These are phyloP conservation scores for Elgaria multicarinata DNA, from an alignment of 2,113 vertebrate species.

Conservation along the genomic window DNA sequence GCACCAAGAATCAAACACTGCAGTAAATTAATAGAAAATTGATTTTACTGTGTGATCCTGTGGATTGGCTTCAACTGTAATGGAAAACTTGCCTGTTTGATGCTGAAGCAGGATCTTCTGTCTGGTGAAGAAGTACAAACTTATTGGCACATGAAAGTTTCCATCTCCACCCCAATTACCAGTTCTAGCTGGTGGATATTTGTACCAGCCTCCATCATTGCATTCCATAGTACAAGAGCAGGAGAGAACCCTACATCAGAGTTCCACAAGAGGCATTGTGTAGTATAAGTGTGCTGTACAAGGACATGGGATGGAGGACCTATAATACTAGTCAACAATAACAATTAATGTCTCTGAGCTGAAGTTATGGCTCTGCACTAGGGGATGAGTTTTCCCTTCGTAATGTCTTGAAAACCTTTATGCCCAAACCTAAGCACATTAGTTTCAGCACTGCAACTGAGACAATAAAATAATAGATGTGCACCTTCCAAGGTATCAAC, in stretches of 20 bases:
- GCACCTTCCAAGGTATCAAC: background rate
- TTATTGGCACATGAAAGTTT: background rate
- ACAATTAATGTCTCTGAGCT: background rate
- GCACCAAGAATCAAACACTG: rapidly evolving
- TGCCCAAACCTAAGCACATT: background rate
- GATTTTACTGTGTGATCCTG: background rate
- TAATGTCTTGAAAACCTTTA: background rate
- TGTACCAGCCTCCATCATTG: background rate
- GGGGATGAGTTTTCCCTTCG: background rate
- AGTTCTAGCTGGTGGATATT: background rate
- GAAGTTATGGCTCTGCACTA: background rate
- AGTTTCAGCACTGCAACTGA: background rate
- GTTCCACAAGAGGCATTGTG: background rate
- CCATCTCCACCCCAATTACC: background rate
- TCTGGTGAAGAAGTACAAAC: background rate
- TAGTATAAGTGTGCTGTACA: background rate
- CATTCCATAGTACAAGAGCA: background rate
- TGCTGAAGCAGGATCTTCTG: background rate
- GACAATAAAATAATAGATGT: background rate
- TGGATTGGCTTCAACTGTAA: background rate
- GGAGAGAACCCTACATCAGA: background rate
- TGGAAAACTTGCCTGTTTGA: background rate
- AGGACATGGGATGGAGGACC: background rate
- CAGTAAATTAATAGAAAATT: background rate
- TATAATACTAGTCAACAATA: background rate